Evolutionary conservation across 1,140 invertebrate species (phyloP).

Genomic region (Drosophila rufa): DNA sequence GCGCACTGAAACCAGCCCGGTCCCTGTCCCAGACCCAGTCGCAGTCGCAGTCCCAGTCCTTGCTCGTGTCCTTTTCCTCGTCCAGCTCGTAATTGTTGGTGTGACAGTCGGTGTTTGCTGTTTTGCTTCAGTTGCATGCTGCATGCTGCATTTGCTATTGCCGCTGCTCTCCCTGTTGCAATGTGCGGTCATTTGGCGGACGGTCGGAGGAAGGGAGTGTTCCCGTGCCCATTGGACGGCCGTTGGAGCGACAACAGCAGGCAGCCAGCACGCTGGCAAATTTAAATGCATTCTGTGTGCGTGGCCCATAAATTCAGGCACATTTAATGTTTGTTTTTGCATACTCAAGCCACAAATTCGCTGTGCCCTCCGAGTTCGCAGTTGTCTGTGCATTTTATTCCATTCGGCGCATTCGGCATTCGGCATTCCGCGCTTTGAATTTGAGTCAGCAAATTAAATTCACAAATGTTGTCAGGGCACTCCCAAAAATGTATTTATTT

Average conservation of each 20-base stretch:
- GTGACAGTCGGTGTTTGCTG: constrained; percentile 29
- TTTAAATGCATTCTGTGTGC: constrained; percentile 77
- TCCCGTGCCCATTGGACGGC: background rate
- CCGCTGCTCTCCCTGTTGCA: constrained; percentile 13
- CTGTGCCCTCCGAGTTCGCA: constrained; percentile 30
- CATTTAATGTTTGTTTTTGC: constrained; percentile 78
- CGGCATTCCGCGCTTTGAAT: constrained; percentile 41
- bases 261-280: constrained; percentile 44
- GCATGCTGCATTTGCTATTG: constrained; percentile 37
- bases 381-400: constrained; percentile 57
- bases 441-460: constrained; percentile 77
- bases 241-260: constrained; percentile 49
- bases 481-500: constrained; percentile 64
- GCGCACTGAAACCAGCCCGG: constrained; percentile 20
- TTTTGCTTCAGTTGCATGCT: constrained; percentile 51
- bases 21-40: background rate
- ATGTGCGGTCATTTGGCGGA: constrained; percentile 67
- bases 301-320: constrained; percentile 70
- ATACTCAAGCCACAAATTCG: constrained; percentile 57
- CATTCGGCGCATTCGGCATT: constrained; percentile 31
- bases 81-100: constrained; percentile 18
- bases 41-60: background rate
- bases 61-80: constrained; percentile 23
- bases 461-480: constrained; percentile 50
- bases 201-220: background rate